Evolutionary conservation across 35 echinoderm and acorn worm species (phyloP).

Genomic region (Ophioderma brevispina): DNA sequence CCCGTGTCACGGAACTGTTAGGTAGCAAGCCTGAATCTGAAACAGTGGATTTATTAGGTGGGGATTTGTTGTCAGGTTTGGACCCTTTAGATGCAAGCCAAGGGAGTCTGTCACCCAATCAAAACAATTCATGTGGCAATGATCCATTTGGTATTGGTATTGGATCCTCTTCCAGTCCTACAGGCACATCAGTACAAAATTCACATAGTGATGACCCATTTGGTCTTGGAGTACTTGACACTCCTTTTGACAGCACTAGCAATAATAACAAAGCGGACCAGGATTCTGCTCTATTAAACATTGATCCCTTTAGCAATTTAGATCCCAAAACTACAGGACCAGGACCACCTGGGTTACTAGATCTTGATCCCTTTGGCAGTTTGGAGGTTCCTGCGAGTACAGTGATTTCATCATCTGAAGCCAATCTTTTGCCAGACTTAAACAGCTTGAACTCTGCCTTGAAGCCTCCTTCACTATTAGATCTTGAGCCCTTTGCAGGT

Average conservation of each 20-base stretch:
- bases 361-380: background rate
- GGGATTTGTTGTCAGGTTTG: background rate
- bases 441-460: background rate
- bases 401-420: background rate
- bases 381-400: background rate
- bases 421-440: background rate
- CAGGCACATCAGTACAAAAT: background rate
- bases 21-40: background rate
- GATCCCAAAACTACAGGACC: background rate
- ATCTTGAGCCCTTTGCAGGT: slow-evolving; percentile 28
- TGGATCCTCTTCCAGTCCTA: background rate
- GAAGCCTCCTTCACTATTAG: slow-evolving; percentile 4
- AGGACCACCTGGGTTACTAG: slow-evolving; percentile 2
- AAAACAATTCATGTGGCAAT: slow-evolving; percentile 12
- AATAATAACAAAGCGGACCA: background rate
- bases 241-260: background rate
- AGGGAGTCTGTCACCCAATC: background rate
- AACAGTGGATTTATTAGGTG: background rate
- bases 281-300: background rate
- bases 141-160: slow-evolving; percentile 13
- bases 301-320: background rate
- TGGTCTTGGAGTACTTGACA: background rate
- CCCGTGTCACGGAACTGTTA: background rate
- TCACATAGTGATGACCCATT: background rate
- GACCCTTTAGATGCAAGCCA: background rate